Percentiles rank a stretch among this genome's conserved stretches.
These are phyloP conservation scores for Ecliptopera silaceata DNA, from an alignment of 2,888 invertebrate genomes.

Conservation along the genomic window DNA sequence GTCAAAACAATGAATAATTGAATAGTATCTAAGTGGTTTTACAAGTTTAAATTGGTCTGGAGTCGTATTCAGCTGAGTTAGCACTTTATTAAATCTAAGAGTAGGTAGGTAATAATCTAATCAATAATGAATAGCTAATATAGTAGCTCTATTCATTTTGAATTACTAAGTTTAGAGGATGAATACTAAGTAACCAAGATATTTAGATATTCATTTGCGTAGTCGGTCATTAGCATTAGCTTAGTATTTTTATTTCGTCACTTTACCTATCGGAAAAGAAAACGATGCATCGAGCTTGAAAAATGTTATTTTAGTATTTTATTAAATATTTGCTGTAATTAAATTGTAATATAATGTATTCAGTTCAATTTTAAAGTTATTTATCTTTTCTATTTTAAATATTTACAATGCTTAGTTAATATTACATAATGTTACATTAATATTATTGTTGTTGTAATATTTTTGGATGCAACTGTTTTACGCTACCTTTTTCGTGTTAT, in stretches of 20 bases:
- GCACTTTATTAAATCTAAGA: slow-evolving; percentile 58
- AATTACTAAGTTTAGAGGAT: slow-evolving; percentile 82
- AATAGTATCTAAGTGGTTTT: slow-evolving; percentile 28
- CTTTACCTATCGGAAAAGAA: slow-evolving; percentile 58
- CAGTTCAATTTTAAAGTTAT: slow-evolving; percentile 69
- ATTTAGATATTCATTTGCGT: slow-evolving; percentile 71
- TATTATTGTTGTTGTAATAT: slow-evolving; percentile 79
- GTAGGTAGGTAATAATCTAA: slow-evolving; percentile 42
- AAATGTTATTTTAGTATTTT: slow-evolving; percentile 74
- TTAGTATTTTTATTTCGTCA: slow-evolving; percentile 61
- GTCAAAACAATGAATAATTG: slow-evolving; percentile 44
- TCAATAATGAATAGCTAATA: slow-evolving; percentile 59
- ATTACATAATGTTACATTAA: slow-evolving; percentile 66
- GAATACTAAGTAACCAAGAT: slow-evolving; percentile 64
- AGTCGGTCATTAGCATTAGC: slow-evolving; percentile 68
- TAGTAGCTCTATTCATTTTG: slow-evolving; percentile 59
- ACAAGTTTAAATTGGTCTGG: slow-evolving; percentile 14
- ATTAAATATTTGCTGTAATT: slow-evolving; percentile 75
- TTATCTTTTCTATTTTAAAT: slow-evolving; percentile 76
- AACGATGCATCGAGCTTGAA: slow-evolving; percentile 78
- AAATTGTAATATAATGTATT: slow-evolving; percentile 61
- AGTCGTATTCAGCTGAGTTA: slow-evolving; percentile 60
- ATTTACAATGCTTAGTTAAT: slow-evolving; percentile 79
- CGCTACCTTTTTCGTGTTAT: slow-evolving; percentile 70
- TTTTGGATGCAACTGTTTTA: slow-evolving; percentile 79